Percentiles rank a stretch among this genome's conserved stretches.
phyloP scores from a whole-genome alignment of 2,888 invertebrate genomes.

The Drosophila picticornis region DNA sequence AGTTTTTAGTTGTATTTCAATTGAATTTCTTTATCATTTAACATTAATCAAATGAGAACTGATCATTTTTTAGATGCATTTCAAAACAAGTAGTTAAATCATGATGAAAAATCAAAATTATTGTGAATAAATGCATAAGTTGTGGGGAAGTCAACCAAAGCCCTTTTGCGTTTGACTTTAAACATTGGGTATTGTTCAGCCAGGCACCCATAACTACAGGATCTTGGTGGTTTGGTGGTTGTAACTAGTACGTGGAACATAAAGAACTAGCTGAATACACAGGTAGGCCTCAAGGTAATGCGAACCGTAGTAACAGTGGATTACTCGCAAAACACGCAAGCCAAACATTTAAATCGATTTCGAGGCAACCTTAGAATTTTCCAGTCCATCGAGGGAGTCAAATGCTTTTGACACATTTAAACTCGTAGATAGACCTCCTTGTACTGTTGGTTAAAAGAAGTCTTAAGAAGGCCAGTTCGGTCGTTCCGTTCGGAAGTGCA shows the following conservation, averaged over 20 bases:
- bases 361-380: conserved; percentile 51
- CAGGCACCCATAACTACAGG: background rate
- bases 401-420: conserved; percentile 45
- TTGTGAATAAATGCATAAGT: background rate
- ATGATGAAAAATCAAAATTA: background rate
- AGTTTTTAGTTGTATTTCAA: background rate
- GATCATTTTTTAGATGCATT: no score
- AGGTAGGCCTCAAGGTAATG: conserved; percentile 71
- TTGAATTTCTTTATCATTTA: background rate
- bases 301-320: conserved; percentile 30
- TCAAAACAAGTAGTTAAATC: background rate
- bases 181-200: conserved; percentile 10
- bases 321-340: conserved; percentile 67
- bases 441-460: conserved; percentile 25
- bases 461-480: conserved; percentile 24
- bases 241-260: conserved; percentile 30
- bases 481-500: conserved; percentile 32
- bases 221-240: conserved; percentile 1
- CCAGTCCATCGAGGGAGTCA: conserved; percentile 30
- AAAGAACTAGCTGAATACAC: conserved; percentile 30
- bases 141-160: background rate
- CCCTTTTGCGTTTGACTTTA: background rate
- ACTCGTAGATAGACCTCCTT: conserved; percentile 24
- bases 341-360: conserved; percentile 74
- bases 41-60: background rate